These are phyloP conservation scores for Aleiodes sp. DNA, from an alignment of 1,140 invertebrate species.

Conservation along the genomic window DNA sequence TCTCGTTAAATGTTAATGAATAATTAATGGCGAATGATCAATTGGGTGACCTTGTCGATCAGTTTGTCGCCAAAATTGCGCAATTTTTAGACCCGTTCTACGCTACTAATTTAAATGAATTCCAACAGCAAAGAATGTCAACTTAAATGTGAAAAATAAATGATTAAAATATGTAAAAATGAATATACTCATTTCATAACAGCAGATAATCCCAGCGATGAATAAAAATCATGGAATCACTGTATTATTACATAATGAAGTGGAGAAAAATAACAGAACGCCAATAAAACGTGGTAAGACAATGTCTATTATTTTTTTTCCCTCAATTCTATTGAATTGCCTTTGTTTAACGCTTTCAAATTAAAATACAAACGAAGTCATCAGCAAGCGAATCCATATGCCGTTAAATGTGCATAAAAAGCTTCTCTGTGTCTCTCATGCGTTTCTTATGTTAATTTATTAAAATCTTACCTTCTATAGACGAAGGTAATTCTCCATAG, in stretches of 20 bases:
- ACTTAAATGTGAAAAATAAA: background rate
- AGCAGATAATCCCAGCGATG: background rate
- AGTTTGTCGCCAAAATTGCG: too few relatives aligned
- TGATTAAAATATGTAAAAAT: background rate
- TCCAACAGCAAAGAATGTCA: too few relatives aligned
- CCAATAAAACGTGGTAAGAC: too few relatives aligned
- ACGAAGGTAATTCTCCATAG: slow-evolving; percentile 8
- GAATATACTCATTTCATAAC: slow-evolving; percentile 1
- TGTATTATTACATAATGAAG: slow-evolving; percentile 12
- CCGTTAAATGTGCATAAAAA: background rate
- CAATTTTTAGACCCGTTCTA: too few relatives aligned
- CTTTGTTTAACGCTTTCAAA: background rate
- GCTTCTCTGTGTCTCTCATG: slow-evolving; percentile 6
- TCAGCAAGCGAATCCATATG: background rate
- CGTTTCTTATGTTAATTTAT: background rate
- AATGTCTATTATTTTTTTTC: background rate
- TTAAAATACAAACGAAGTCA: background rate
- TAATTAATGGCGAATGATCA: too few relatives aligned
- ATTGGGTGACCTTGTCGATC: too few relatives aligned
- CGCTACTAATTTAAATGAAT: too few relatives aligned
- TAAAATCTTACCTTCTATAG: slow-evolving; percentile 6
- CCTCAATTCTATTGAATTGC: too few relatives aligned
- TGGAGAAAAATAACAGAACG: too few relatives aligned
- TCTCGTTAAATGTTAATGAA: too few relatives aligned
- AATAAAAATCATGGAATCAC: background rate